Evolutionary conservation across 2,888 invertebrate species (phyloP).

Genomic region (Mellilla xanthometata): DNA sequence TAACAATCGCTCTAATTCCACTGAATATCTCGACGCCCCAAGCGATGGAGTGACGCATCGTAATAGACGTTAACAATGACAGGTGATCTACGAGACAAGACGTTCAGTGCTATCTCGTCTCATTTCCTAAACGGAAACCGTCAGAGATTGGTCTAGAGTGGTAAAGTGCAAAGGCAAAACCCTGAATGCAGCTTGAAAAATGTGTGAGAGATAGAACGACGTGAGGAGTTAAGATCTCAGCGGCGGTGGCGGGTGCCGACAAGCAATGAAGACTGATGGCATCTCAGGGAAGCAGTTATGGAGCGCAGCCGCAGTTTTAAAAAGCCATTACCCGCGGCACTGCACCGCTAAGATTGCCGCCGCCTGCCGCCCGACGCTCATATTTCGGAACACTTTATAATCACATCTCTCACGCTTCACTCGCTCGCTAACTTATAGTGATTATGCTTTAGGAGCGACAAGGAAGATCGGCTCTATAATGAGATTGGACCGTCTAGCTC

Average conservation of each 20-base stretch:
- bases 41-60: slow-evolving; percentile 10
- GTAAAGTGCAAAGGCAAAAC: slow-evolving; percentile 52
- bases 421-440: slow-evolving; percentile 80
- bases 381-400: slow-evolving; percentile 82
- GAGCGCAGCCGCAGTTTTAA: slow-evolving; percentile 83
- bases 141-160: slow-evolving; percentile 2
- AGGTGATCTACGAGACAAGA: slow-evolving; percentile 13
- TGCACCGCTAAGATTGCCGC: slow-evolving; percentile 77
- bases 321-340: slow-evolving; percentile 79
- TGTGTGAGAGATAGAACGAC: slow-evolving; percentile 57
- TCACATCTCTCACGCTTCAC: slow-evolving; percentile 80
- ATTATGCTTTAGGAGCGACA: slow-evolving; percentile 80
- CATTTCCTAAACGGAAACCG: slow-evolving; percentile 5
- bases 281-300: slow-evolving; percentile 79
- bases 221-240: slow-evolving; percentile 73
- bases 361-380: slow-evolving; percentile 56
- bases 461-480: slow-evolving; percentile 80
- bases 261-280: slow-evolving; percentile 83
- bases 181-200: slow-evolving; percentile 52
- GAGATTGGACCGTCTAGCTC: slow-evolving; percentile 79
- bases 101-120: slow-evolving; percentile 4
- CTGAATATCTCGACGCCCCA: slow-evolving; percentile 26
- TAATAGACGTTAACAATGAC: slow-evolving; percentile 26
- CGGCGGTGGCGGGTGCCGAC: slow-evolving; percentile 70
- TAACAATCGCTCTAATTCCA: slow-evolving; percentile 39